Base-by-base conservation (phyloP, 1,140 invertebrate genomes). In the Drosophila mayri region DNA sequence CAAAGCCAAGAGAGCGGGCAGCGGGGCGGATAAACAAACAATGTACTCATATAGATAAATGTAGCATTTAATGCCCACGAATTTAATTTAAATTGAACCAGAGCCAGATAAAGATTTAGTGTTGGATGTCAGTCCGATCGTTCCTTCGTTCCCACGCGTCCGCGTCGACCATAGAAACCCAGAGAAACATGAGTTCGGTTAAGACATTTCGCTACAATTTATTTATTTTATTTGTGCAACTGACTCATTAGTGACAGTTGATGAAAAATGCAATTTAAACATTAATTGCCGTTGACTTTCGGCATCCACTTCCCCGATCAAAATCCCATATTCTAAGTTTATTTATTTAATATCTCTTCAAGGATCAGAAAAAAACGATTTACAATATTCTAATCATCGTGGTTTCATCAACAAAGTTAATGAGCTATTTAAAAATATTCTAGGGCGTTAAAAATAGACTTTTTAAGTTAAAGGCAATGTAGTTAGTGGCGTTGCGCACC, bases 191-290 rank as follows among this genome's bases (percentile, higher is more conserved):
- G 40, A 40, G 43, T 72, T 72, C 60, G 52, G 52, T 55, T 67
- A 44, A 49, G 67, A 72, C 38, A 55, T 66, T 57, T 57, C 8
- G 12, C 16, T 40, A 18, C n/a, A 57, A 59, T 44, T 67, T 50
- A 63, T 81, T 71, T 63, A 63, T 78, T 66, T 55, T 71, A 65
- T 72, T 79, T 30, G 37, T 59, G 43, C 81, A 49, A 86, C 83
- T 82, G 76, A 86, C 54, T 81, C 65, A 82, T 76, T 79, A 83
- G 67, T 62, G 84, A 82, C 76, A 79, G 66, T 55, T 63, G 76
- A 65, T 79, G 76, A 87, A 83, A 88, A 76, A 67, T 88, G 60
- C 38, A 64, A 76, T 76, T 76, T 76, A 50, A 58, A 55, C 52
- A 65, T 66, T 74, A 79, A 88, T 83, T 79, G 76, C 49, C 41